phyloP scores from a whole-genome alignment of 2,113 vertebrate genomes.

The Guaruba guarouba region DNA sequence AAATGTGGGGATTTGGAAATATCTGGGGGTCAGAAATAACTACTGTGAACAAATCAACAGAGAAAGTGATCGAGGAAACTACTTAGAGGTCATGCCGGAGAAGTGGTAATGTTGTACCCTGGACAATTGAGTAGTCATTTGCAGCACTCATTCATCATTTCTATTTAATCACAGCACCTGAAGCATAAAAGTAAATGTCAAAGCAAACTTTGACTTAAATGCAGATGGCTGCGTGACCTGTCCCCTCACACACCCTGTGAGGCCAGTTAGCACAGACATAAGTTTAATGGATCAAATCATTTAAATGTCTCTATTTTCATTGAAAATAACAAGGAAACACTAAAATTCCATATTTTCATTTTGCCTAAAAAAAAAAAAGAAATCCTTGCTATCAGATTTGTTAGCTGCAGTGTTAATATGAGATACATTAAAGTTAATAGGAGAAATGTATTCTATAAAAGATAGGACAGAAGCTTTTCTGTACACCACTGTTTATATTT shows the following conservation, averaged over 20 bases:
- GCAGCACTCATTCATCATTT: background rate
- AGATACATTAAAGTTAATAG: background rate
- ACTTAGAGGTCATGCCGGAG: background rate
- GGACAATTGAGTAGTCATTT: background rate
- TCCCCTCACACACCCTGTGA: background rate
- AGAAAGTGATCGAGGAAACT: background rate
- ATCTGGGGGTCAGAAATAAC: background rate
- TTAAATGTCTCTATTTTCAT: background rate
- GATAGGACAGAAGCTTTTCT: background rate
- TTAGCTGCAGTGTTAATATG: background rate
- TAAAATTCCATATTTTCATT: background rate
- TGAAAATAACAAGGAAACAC: background rate
- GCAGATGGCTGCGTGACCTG: background rate
- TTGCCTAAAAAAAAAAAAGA: background rate
- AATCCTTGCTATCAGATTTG: background rate
- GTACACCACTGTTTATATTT: background rate
- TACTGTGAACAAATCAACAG: background rate
- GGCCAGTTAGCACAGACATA: background rate
- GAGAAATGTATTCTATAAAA: background rate
- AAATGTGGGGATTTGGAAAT: background rate
- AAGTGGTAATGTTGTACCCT: background rate
- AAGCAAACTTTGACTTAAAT: slow-evolving; percentile 36
- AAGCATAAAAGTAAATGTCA: slow-evolving; percentile 55
- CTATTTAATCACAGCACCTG: slow-evolving; percentile 28
- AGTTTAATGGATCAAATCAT: background rate